Base-by-base conservation (phyloP, 2,888 invertebrate genomes). In the Amphipoea oculea region DNA sequence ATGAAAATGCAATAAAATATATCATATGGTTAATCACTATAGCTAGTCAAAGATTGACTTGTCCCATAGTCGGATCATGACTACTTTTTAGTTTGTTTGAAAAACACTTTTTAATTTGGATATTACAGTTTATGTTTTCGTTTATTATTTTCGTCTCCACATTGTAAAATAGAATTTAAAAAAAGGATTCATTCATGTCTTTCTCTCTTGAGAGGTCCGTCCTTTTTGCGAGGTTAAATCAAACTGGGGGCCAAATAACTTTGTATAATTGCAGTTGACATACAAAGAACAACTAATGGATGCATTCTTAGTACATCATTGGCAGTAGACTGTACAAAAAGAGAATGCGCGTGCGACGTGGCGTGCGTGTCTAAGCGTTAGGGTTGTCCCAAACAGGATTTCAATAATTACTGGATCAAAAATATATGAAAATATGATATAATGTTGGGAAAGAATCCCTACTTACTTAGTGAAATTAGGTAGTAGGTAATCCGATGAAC, bases 321-420 rank as follows among this genome's bases (percentile, higher is more conserved):
- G 91, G 91, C 90, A 92, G 91, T 93, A 90, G 88, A 92, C 92
- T 90, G 73, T 93, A 93, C 93, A 92, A 93, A 95, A 92, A 93
- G 93, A 94, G 94, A 94, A 95, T 94, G 93, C 93, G 92, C 88
- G 82, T 91, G 92, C 92, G 92, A 93, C 93, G 94, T 93, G 94
- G 85, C 86, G 88, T 85, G 92, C 91, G 89, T 93, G 86, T 89
- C 86, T 91, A 88, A 86, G 81, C 62, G 12, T 2, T 45, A 86
- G 86, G 85, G 86, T 40, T 85, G 75, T 6, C 14, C n/a, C 9
- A 60, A 48, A 48, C 48, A 48, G 48, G 48, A 48, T 48, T 48
- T 48, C 48, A 48, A 48, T 4, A 48, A 48, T 45, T 2, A 45
- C 45, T 45, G 3, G 45, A 11, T 12, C 48, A 12, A 48, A 48